Conservation (phyloP, 2,113 vertebrate genomes). For the Arothron firmamentum region DNA sequence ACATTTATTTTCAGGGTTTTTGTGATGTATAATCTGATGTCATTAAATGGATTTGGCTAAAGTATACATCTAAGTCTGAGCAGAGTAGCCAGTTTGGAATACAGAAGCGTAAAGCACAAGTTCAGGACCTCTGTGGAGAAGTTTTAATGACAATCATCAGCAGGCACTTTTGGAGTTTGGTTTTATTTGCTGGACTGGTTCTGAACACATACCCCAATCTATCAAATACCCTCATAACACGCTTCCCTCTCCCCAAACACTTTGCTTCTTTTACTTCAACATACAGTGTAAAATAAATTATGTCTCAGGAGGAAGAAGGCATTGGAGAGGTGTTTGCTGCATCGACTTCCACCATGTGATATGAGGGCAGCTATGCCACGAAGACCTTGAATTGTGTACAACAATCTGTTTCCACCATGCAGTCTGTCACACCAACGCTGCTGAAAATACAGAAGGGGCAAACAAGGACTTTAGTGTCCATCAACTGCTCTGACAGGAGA, state of each 20-base stretch:
- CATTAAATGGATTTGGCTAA: slow-evolving; percentile 62
- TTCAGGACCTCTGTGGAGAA: not conserved
- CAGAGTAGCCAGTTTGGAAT: not conserved
- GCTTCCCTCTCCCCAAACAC: slow-evolving; percentile 1
- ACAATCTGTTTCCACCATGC: slow-evolving; percentile 47
- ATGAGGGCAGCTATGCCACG: slow-evolving; percentile 8
- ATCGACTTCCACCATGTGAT: slow-evolving; percentile 30
- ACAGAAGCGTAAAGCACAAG: no score
- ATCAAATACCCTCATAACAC: not conserved
- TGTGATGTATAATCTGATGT: slow-evolving; percentile 59
- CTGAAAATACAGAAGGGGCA: slow-evolving; percentile 82
- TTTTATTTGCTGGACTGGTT: slow-evolving; percentile 5
- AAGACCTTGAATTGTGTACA: slow-evolving; percentile 32
- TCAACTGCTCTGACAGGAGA: slow-evolving; percentile 85
- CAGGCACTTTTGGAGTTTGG: slow-evolving; percentile 11
- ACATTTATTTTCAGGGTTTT: slow-evolving; percentile 63
- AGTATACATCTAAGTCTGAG: slow-evolving; percentile 31
- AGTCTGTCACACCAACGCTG: slow-evolving; percentile 80
- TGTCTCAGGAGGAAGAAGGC: slow-evolving; percentile 57
- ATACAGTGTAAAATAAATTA: slow-evolving; percentile 56
- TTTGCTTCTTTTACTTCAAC: slow-evolving; percentile 25
- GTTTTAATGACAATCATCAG: slow-evolving; percentile 22
- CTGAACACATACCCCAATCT: slow-evolving; percentile 4
- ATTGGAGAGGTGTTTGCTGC: slow-evolving; percentile 14
- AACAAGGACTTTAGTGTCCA: slow-evolving; percentile 82